Evolutionary conservation across 2,888 invertebrate species (phyloP), one percentile per base, ranked within the genome.

Genomic region (Cephalotes varians): DNA sequence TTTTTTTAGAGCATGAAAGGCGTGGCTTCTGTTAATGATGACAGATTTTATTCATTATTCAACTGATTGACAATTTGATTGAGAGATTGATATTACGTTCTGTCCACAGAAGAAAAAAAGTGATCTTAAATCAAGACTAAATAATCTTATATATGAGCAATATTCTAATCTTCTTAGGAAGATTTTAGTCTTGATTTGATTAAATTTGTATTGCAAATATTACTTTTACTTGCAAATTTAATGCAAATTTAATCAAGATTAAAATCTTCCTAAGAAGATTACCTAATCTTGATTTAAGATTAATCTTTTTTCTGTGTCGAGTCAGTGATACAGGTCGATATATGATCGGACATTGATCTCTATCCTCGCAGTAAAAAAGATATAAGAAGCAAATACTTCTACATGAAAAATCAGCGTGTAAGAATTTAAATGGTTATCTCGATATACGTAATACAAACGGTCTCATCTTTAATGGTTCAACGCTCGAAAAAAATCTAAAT

Each of bases 361-460:
- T 76, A 28, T 44, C 9, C 44, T 79, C 44, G 71, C 56, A 65
- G 7, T 65, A 56, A 69, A 77, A 31, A 44, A 69, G n/a, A 15
- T 37, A 76, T 40, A 79, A 71, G n/a, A 76, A 76, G 76, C 76
- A 12, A n/a, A 77, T 71, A 71, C 56, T 56, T 71, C 77, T 79
- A 71, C 71, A 44, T 79, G 12, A 79, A 79, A 77, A 71, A 44
- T 56, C 12, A 69, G 54, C 31, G 15, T 67, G 31, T 71, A 69
- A 69, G 3, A 77, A 40, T 40, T 40, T 40, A 12, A 44, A 69
- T 31, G 18, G 12, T 58, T 79, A 47, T 40, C 51, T 67, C 67
- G 51, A 47, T 21, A 65, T 65, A 76, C 37, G 25, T 47, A 71
- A 71, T 54, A 40, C 56, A 71, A 71, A 79, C 31, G 12, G 25